These are phyloP conservation scores for Campylomormyrus numenius DNA, from an alignment of 2,113 vertebrate genomes.

Conservation along the genomic window DNA sequence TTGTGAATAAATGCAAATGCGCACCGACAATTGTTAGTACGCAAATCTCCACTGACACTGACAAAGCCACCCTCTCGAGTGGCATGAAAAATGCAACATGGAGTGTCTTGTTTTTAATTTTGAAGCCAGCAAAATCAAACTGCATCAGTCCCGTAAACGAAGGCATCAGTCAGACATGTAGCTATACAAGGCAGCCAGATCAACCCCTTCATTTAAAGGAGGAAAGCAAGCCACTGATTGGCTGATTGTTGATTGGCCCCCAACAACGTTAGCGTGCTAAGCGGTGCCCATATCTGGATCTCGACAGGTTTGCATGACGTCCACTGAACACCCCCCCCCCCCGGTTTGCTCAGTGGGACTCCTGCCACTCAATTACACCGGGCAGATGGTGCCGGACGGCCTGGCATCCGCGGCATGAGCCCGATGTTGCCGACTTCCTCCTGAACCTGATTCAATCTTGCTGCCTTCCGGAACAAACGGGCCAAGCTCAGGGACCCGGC, in stretches of 20 bases:
- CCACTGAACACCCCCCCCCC: conserved; percentile 27
- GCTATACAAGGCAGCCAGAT: neutral
- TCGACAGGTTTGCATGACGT: neutral
- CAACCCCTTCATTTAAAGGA: neutral
- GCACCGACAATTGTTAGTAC: neutral
- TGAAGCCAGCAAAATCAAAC: neutral
- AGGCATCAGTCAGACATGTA: neutral
- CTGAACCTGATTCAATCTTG: conserved; percentile 61
- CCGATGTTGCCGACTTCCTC: conserved; percentile 38
- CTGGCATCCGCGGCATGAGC: conserved; percentile 63
- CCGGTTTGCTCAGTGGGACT: conserved; percentile 38
- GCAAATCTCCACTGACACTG: neutral
- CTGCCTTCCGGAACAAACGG: conserved; percentile 56
- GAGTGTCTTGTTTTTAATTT: neutral
- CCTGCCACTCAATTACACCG: conserved; percentile 65
- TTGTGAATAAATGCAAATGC: neutral
- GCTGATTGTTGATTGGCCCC: neutral
- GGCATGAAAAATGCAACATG: neutral
- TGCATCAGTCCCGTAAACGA: neutral
- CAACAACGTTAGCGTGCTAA: neutral
- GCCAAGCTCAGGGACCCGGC: conserved; percentile 45
- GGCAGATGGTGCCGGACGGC: conserved; percentile 65
- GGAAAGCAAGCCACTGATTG: neutral
- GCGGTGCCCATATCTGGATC: no score
- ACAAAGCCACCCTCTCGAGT: neutral